A percentile compares a stretch with the other conserved stretches of the same genome.
phyloP scores from a whole-genome alignment of 2,797 vertebrate genomes.

The Dryobates pubescens region DNA sequence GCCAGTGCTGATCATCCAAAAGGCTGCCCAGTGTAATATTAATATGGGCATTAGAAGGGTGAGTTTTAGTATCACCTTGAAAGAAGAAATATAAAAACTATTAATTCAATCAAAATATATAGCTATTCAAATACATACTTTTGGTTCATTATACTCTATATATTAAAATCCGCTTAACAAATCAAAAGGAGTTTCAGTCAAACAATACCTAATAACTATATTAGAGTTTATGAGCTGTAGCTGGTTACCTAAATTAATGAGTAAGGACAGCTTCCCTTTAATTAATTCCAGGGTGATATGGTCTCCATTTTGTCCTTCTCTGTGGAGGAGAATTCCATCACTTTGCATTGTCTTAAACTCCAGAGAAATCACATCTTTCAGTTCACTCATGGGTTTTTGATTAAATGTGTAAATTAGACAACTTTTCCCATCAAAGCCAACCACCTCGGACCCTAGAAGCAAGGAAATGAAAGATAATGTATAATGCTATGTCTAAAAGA shows the following conservation, averaged over 20 bases:
- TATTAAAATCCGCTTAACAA: background rate
- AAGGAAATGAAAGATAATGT: conserved; percentile 55
- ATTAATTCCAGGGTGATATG: conserved; percentile 85
- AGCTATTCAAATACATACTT: background rate
- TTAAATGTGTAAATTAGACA: conserved; percentile 85
- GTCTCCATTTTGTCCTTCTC: conserved; percentile 81
- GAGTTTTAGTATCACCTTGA: conserved; percentile 74
- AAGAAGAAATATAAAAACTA: conserved; percentile 56
- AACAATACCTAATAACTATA: background rate
- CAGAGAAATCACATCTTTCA: conserved; percentile 85
- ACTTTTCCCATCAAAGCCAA: conserved; percentile 88
- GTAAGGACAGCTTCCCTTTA: conserved; percentile 86
- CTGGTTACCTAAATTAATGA: conserved; percentile 86
- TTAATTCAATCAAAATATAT: conserved; percentile 42
- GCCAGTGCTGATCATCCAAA: conserved; percentile 95
- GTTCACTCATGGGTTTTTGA: conserved; percentile 71
- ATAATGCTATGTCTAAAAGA: background rate
- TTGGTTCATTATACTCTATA: background rate
- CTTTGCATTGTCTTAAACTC: conserved; percentile 91
- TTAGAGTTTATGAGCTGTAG: background rate
- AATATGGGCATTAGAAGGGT: conserved; percentile 71
- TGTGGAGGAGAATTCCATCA: conserved; percentile 87
- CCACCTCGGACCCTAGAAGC: conserved; percentile 87
- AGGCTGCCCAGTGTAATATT: conserved; percentile 87
- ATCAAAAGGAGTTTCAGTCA: background rate